A percentile compares a stretch with the other conserved stretches of the same genome.
Evolutionary conservation across 2,113 vertebrate genomes (phyloP).

Genomic region (Hemiprocne comata): DNA sequence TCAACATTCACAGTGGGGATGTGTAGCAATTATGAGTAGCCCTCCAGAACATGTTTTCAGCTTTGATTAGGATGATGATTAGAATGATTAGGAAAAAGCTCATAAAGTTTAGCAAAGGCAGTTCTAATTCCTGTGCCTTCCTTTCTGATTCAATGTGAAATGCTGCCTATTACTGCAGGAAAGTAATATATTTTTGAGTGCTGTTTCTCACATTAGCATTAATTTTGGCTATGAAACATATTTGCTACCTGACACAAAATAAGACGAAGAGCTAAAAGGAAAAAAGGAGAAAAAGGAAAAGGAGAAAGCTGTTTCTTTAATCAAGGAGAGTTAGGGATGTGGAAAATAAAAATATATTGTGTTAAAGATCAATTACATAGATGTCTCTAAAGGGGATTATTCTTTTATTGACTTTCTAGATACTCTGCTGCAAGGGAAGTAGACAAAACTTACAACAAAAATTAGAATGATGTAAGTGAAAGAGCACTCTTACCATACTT

Average conservation of each 20-base stretch:
- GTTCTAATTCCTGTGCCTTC: background rate
- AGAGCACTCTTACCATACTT: background rate
- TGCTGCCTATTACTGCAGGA: background rate
- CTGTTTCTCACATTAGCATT: background rate
- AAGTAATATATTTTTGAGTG: background rate
- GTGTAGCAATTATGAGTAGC: background rate
- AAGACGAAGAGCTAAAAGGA: background rate
- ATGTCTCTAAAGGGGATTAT: background rate
- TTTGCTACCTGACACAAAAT: background rate
- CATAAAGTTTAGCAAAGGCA: background rate
- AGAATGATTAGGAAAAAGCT: background rate
- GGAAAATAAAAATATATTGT: background rate
- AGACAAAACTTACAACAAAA: background rate
- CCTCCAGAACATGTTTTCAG: background rate
- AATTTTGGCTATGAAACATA: background rate
- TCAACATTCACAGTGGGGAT: background rate
- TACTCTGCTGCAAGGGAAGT: background rate
- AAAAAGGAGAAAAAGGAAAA: background rate
- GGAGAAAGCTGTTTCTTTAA: background rate
- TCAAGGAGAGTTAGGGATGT: background rate
- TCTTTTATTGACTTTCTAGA: background rate
- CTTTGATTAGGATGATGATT: too few species aligned
- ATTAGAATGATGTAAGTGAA: background rate
- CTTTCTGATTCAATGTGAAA: background rate
- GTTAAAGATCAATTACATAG: background rate